A percentile compares a stretch with the other conserved stretches of the same genome.
Conservation (phyloP, 2,797 vertebrate species). For the Crenichthys baileyi region DNA sequence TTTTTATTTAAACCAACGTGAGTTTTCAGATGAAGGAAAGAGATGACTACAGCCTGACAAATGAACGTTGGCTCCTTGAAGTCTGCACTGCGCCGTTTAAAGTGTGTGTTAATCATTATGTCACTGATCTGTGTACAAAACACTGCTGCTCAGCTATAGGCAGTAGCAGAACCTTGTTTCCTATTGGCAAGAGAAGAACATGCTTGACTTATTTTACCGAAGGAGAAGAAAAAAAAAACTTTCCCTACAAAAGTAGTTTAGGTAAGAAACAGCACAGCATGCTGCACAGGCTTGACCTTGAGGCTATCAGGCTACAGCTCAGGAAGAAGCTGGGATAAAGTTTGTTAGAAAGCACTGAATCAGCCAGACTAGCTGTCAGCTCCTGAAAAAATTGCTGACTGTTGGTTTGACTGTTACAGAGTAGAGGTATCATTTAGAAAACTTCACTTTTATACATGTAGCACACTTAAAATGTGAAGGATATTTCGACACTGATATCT, state of each 20-base stretch:
- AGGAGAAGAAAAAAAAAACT: constrained; percentile 53
- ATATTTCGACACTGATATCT: constrained; percentile 1
- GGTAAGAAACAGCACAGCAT: constrained; percentile 71
- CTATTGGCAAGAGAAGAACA: constrained; percentile 42
- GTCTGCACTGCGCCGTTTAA: constrained; percentile 44
- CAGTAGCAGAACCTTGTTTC: constrained; percentile 34
- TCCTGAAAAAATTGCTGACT: constrained; percentile 37
- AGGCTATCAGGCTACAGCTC: constrained; percentile 81
- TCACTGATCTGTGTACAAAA: constrained; percentile 72
- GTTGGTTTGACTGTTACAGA: constrained; percentile 22
- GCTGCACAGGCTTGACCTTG: constrained; percentile 80
- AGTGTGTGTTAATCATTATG: constrained; percentile 61
- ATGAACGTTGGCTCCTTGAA: constrained; percentile 46
- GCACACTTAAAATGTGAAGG: constrained; percentile 13
- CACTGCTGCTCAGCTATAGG: constrained; percentile 36
- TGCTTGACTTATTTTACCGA: constrained; percentile 59
- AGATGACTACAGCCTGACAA: neutral
- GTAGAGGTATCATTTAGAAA: constrained; percentile 5
- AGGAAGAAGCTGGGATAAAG: constrained; percentile 40
- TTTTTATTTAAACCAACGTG: neutral
- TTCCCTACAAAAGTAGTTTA: constrained; percentile 51
- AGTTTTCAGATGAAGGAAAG: neutral
- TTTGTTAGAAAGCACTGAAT: constrained; percentile 50
- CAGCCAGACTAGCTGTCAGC: constrained; percentile 50
- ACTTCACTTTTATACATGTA: neutral